Conservation (phyloP, 2,888 invertebrate genomes). For the Exocentrus adspersus region DNA sequence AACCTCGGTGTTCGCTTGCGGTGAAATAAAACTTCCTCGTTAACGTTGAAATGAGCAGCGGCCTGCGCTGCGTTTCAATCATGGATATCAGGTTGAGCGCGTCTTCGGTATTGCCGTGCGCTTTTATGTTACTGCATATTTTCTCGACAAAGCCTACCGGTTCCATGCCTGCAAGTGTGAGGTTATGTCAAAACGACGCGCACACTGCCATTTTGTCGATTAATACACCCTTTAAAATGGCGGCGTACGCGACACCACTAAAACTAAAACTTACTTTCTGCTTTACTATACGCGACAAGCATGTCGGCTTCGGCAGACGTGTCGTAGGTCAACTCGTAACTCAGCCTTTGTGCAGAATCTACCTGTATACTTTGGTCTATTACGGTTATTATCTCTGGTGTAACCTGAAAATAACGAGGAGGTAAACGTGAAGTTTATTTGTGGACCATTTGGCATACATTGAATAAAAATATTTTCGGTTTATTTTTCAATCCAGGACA, state of each 20-base stretch:
- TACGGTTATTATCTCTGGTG: too few relatives aligned
- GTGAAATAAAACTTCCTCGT: constrained; percentile 57
- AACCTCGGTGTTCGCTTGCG: constrained; percentile 47
- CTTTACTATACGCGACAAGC: constrained; percentile 45
- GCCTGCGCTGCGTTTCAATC: too few relatives aligned
- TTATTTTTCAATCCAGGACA: constrained; percentile 53
- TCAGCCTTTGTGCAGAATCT: background rate
- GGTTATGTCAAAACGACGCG: too few relatives aligned
- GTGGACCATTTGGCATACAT: constrained; percentile 52
- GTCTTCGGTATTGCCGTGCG: constrained; percentile 52
- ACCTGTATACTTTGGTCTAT: too few relatives aligned
- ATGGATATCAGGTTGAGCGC: constrained; percentile 51
- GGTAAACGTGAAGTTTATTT: too few relatives aligned
- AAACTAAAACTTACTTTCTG: constrained; percentile 30
- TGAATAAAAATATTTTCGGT: constrained; percentile 59
- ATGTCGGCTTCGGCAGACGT: constrained; percentile 52
- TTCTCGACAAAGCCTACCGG: constrained; percentile 42
- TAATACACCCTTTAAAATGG: too few relatives aligned
- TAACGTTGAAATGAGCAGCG: constrained; percentile 55
- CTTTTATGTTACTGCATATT: constrained; percentile 48
- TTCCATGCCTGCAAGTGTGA: constrained; percentile 5
- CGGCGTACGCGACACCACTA: too few relatives aligned
- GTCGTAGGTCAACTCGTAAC: constrained; percentile 39
- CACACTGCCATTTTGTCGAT: too few relatives aligned
- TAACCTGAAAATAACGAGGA: too few relatives aligned